phyloP scores from a whole-genome alignment of 2,113 vertebrate species.

The Pelobates fuscus region DNA sequence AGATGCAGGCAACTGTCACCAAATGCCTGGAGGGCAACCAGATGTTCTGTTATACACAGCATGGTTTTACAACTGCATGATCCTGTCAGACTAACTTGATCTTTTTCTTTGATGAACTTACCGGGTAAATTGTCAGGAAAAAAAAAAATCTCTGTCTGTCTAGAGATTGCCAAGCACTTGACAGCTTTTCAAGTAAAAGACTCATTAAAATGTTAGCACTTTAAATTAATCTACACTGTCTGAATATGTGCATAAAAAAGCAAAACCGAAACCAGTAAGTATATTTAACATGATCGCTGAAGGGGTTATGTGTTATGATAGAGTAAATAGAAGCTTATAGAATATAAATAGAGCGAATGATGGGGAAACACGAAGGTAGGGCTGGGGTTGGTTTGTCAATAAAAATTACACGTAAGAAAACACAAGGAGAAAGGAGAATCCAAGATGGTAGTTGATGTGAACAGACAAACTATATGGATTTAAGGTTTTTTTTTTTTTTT shows the following conservation, averaged over 20 bases:
- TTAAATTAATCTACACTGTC: background rate
- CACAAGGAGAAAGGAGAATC: background rate
- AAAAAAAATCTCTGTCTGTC: background rate
- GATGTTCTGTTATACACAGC: background rate
- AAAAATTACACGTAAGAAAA: background rate
- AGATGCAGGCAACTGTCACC: background rate
- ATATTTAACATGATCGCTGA: background rate
- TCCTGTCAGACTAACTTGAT: conserved; percentile 6
- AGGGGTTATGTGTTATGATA: no score
- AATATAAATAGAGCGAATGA: no score
- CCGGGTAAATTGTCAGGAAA: background rate
- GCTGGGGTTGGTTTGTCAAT: background rate
- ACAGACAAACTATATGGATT: no score
- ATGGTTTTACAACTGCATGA: conserved; percentile 4
- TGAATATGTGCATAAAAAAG: conserved; percentile 1
- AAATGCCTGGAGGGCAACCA: conserved; percentile 11
- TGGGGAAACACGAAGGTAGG: background rate
- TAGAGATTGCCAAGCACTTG: conserved; percentile 1
- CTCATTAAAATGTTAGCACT: background rate
- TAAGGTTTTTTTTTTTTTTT: no score
- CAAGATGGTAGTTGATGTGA: no score
- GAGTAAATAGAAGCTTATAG: no score
- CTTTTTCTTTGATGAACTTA: conserved; percentile 18
- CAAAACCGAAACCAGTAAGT: background rate
- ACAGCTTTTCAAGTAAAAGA: conserved; percentile 9